Evolutionary conservation across 53 echinoderm and acorn worm species (phyloP).

Genomic region (Echinometra lucunter): DNA sequence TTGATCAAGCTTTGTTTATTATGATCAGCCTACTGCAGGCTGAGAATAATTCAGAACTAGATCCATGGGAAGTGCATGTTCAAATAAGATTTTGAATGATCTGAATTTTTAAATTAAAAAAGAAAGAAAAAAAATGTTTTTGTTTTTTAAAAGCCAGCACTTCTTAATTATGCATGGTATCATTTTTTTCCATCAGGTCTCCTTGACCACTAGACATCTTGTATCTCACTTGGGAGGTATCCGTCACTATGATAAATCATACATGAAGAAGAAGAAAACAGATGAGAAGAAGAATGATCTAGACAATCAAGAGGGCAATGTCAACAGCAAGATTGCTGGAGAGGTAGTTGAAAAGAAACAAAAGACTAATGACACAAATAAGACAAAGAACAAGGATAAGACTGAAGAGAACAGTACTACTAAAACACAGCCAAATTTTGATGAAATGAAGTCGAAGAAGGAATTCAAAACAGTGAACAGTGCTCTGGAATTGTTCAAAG

Average conservation of each 20-base stretch:
- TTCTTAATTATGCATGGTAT: background rate
- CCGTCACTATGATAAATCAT: slow-evolving; percentile 88
- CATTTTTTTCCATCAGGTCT: slow-evolving; percentile 69
- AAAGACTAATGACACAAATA: background rate
- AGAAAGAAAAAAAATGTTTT: no score
- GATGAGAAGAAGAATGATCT: slow-evolving; percentile 30
- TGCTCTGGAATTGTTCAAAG: slow-evolving; percentile 82
- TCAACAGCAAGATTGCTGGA: background rate
- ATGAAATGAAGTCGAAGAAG: slow-evolving; percentile 44
- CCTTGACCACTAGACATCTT: slow-evolving; percentile 86
- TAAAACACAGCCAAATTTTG: background rate
- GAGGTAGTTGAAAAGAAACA: background rate
- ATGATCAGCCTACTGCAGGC: no score
- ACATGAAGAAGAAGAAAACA: slow-evolving; percentile 75
- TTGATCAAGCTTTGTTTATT: no score
- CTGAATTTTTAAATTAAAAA: no score
- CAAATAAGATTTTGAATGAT: background rate
- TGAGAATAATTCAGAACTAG: no score
- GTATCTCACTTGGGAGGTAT: slow-evolving; percentile 93
- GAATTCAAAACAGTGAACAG: slow-evolving; percentile 69
- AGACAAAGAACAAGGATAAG: background rate
- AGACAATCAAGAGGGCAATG: slow-evolving; percentile 26
- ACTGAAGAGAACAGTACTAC: background rate
- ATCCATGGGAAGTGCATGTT: background rate
- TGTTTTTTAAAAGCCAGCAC: no score